These are phyloP conservation scores for Drosophila pandora DNA, from an alignment of 1,140 invertebrate genomes.

Conservation along the genomic window DNA sequence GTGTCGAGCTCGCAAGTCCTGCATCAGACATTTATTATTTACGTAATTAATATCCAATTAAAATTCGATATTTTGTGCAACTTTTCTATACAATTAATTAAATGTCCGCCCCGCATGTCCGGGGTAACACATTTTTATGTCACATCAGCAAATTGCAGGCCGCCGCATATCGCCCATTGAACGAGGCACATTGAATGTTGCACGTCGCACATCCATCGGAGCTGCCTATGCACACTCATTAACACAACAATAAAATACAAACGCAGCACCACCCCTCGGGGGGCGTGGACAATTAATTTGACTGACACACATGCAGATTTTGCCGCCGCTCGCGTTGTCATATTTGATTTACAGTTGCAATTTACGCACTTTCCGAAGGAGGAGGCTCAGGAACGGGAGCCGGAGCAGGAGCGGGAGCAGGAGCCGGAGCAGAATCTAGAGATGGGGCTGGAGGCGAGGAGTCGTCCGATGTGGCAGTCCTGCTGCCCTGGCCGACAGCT, in stretches of 20 bases:
- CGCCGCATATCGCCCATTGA: neutral
- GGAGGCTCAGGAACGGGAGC: slow-evolving; percentile 8
- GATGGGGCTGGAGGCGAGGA: slow-evolving; percentile 8
- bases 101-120: slow-evolving; percentile 39
- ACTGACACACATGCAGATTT: slow-evolving; percentile 82
- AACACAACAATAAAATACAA: slow-evolving; percentile 78
- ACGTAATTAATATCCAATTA: slow-evolving; percentile 74
- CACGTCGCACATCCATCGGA: slow-evolving; percentile 7
- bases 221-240: slow-evolving; percentile 74
- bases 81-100: slow-evolving; percentile 71
- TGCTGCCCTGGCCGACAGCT: slow-evolving; percentile 56
- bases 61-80: slow-evolving; percentile 55
- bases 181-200: neutral
- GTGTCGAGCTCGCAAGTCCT: neutral
- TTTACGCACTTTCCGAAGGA: slow-evolving; percentile 71
- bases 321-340: slow-evolving; percentile 75
- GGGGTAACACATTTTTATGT: slow-evolving; percentile 76
- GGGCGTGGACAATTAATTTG: slow-evolving; percentile 75
- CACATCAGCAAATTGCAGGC: slow-evolving; percentile 73
- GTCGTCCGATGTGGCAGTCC: neutral
- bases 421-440: neutral
- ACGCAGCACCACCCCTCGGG: slow-evolving; percentile 12
- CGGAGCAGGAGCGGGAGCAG: too few species aligned
- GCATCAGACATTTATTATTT: slow-evolving; percentile 40
- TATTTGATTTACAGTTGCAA: slow-evolving; percentile 83